Conservation (phyloP, 2,113 vertebrate species). For the Cyanistes caeruleus region DNA sequence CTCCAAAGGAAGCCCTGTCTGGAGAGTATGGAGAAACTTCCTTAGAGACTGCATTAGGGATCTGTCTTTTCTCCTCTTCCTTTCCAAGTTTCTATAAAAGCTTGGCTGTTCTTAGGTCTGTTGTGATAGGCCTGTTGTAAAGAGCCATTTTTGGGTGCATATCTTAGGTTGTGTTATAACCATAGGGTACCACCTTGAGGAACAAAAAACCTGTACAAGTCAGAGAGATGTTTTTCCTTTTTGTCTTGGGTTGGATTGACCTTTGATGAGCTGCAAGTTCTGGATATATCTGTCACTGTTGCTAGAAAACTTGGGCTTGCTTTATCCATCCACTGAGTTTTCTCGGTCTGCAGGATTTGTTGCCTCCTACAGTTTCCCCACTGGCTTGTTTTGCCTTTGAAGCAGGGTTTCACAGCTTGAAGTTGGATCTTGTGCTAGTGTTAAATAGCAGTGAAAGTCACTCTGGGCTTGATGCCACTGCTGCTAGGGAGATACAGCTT, state of each 20-base stretch:
- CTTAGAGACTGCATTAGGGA: background rate
- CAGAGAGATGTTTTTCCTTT: background rate
- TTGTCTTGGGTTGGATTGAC: background rate
- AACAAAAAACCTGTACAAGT: background rate
- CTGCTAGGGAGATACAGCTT: conserved; percentile 57
- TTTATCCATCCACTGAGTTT: conserved; percentile 34
- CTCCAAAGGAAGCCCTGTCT: background rate
- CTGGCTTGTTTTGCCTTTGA: conserved; percentile 63
- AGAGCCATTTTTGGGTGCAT: background rate
- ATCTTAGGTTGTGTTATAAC: background rate
- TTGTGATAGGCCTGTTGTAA: background rate
- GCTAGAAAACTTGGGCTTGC: background rate
- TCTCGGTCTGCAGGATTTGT: conserved; percentile 19
- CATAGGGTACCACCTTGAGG: background rate
- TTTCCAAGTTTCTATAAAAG: background rate
- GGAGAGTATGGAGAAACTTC: background rate
- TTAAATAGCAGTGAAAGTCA: conserved; percentile 63
- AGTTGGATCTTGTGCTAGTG: conserved; percentile 48
- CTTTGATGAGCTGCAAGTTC: background rate
- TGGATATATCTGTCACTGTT: background rate
- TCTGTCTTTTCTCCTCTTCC: background rate
- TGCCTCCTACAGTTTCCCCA: conserved; percentile 42
- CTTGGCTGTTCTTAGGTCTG: background rate
- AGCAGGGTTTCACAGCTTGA: conserved; percentile 65
- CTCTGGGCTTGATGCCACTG: conserved; percentile 34